Evolutionary conservation across 2,888 invertebrate genomes (phyloP).

Genomic region (Lomographa bimaculata): DNA sequence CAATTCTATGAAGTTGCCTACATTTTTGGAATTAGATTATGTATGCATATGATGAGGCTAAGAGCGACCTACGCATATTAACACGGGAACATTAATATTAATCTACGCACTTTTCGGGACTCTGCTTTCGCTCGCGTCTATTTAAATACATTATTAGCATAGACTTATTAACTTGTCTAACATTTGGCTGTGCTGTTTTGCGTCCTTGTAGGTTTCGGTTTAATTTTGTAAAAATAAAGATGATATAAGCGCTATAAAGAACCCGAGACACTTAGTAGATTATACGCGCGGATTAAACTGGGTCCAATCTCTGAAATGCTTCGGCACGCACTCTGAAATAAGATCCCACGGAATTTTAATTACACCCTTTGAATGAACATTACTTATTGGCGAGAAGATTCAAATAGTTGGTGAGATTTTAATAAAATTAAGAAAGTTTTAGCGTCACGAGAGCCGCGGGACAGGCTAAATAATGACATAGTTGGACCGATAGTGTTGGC

Average conservation of each 20-base stretch:
- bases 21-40: constrained; percentile 5
- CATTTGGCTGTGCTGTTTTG: too few relatives aligned
- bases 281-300: too few relatives aligned
- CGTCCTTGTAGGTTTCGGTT: too few relatives aligned
- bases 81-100: constrained; percentile 15
- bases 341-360: constrained; percentile 17
- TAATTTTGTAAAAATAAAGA: too few relatives aligned
- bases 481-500: too few relatives aligned
- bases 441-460: background rate
- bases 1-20: constrained; percentile 9
- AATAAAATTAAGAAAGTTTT: constrained; percentile 5
- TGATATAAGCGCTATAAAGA: too few relatives aligned
- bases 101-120: constrained; percentile 7
- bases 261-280: too few relatives aligned
- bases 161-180: too few relatives aligned
- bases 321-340: background rate
- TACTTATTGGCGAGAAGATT: constrained; percentile 8
- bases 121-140: too few relatives aligned
- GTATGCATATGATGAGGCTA: constrained; percentile 2
- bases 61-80: constrained; percentile 7
- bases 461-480: constrained; percentile 1
- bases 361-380: constrained; percentile 16
- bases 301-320: constrained; percentile 1
- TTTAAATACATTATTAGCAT: too few relatives aligned
- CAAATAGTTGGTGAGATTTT: constrained; percentile 6